A percentile compares a stretch with the other conserved stretches of the same genome.
phyloP scores from a whole-genome alignment of 1,140 invertebrate genomes.

The Papilio aristodemus region DNA sequence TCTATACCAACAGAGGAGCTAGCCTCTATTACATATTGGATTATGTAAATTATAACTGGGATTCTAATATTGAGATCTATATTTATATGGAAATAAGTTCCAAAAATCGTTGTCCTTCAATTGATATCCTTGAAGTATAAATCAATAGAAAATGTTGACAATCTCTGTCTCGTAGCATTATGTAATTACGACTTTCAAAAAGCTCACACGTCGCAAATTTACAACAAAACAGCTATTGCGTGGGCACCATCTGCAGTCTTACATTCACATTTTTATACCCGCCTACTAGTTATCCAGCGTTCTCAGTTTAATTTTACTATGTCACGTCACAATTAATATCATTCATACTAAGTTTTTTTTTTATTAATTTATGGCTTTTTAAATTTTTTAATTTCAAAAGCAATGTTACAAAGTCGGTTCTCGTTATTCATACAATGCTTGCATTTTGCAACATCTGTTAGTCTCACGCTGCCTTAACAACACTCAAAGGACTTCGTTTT shows the following conservation, averaged over 20 bases:
- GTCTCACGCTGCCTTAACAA: no score
- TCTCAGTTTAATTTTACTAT: background rate
- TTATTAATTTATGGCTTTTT: background rate
- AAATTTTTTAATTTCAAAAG: background rate
- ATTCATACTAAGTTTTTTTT: background rate
- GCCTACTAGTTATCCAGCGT: conserved; percentile 3
- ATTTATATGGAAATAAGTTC: no score
- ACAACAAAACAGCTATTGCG: conserved; percentile 35
- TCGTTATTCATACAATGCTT: background rate
- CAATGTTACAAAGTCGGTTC: background rate
- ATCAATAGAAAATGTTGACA: conserved; percentile 3
- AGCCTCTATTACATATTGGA: no score
- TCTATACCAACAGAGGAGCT: no score
- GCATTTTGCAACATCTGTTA: background rate
- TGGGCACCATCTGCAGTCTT: conserved; percentile 56
- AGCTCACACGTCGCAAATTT: conserved; percentile 23
- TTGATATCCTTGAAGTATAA: no score
- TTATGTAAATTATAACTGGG: no score
- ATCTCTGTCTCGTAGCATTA: background rate
- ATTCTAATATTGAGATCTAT: no score
- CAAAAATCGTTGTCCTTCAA: no score
- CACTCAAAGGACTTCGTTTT: no score
- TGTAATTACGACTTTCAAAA: conserved; percentile 23
- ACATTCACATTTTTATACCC: conserved; percentile 40
- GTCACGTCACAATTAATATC: background rate